Evolutionary conservation across 2,797 vertebrate genomes (phyloP).

Genomic region (Notolabrus celidotus): DNA sequence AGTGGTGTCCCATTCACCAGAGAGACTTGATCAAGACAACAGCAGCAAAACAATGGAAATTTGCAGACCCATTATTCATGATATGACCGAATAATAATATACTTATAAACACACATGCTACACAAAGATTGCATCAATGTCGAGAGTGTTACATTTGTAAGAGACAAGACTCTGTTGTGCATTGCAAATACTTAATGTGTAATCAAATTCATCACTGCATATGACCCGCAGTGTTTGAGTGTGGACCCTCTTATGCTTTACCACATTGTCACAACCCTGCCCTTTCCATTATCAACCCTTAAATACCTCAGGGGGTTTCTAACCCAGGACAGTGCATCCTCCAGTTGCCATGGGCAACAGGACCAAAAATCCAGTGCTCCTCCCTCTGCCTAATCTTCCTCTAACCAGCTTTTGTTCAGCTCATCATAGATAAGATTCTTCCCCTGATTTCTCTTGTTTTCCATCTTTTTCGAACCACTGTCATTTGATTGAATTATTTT

Average conservation of each 20-base stretch:
- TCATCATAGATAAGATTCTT: conserved; percentile 5
- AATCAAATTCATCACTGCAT: neutral
- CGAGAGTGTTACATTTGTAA: too few species aligned
- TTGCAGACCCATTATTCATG: too few species aligned
- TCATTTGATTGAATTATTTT: conserved; percentile 29
- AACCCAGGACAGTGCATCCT: conserved; percentile 17
- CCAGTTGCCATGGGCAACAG: conserved; percentile 27
- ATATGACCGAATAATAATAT: too few species aligned
- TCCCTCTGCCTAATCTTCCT: conserved; percentile 11
- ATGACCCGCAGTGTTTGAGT: conserved; percentile 1
- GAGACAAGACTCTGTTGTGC: too few species aligned
- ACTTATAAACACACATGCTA: neutral
- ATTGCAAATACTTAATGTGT: neutral
- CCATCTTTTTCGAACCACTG: neutral
- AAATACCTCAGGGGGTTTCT: neutral
- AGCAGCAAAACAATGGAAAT: too few species aligned
- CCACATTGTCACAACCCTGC: conserved; percentile 6
- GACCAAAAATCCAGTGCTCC: neutral
- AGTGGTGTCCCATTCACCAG: too few species aligned
- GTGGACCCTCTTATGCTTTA: neutral
- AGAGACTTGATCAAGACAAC: too few species aligned
- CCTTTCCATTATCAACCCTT: neutral
- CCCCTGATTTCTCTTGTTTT: neutral
- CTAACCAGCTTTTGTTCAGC: conserved; percentile 12
- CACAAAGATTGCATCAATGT: neutral